These are phyloP conservation scores for Chondrosia reniformis DNA, from an alignment of 37 sponge, comb jelly and placozoan species.

Conservation along the genomic window DNA sequence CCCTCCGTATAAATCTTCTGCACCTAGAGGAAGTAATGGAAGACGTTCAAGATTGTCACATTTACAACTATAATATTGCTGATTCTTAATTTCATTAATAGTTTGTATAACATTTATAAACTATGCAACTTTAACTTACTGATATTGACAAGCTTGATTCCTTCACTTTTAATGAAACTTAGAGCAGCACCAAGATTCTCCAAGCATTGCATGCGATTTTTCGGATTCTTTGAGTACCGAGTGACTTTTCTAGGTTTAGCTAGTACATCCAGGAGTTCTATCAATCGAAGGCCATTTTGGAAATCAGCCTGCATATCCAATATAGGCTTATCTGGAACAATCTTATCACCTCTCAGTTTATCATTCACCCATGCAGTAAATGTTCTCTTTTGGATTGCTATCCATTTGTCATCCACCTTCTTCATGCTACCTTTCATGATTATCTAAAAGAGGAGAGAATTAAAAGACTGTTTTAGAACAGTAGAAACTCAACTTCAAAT, in stretches of 20 bases:
- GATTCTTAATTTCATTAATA: too few species aligned
- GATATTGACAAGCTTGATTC: slow-evolving; percentile 86
- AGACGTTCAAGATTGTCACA: background rate
- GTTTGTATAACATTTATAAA: too few species aligned
- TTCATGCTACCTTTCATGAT: background rate
- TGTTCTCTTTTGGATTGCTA: slow-evolving; percentile 80
- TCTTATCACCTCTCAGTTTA: slow-evolving; percentile 56
- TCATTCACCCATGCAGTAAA: slow-evolving; percentile 94
- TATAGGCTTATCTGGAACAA: slow-evolving; percentile 35
- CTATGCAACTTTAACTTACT: slow-evolving; percentile 49
- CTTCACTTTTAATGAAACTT: slow-evolving; percentile 56
- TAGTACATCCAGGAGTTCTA: slow-evolving; percentile 79
- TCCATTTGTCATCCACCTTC: slow-evolving; percentile 78
- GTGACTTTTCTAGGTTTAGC: slow-evolving; percentile 25
- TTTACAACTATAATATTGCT: too few species aligned
- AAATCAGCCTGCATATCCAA: slow-evolving; percentile 70
- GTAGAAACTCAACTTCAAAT: too few species aligned
- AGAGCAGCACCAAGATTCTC: slow-evolving; percentile 76
- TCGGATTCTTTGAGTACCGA: slow-evolving; percentile 51
- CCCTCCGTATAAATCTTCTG: slow-evolving; percentile 82
- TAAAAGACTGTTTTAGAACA: too few species aligned
- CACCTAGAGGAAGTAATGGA: slow-evolving; percentile 42
- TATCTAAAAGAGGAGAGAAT: too few species aligned
- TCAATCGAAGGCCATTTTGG: slow-evolving; percentile 78
- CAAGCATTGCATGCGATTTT: slow-evolving; percentile 49